phyloP scores from a whole-genome alignment of 2,797 vertebrate genomes.

The Darevskia mixta region DNA sequence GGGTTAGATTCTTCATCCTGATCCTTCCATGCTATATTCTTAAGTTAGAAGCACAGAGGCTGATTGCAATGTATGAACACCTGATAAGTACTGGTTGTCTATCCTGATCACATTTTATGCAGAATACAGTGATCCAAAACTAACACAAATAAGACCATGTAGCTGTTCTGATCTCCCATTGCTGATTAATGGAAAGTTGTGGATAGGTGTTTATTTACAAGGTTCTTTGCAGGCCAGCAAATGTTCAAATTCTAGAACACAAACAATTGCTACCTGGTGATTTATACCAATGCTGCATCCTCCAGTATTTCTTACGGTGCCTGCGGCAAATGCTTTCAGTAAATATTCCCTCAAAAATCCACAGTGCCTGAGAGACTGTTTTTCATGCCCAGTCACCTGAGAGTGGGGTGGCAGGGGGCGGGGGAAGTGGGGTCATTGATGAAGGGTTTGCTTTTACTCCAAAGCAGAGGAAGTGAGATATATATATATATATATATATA shows the following conservation, averaged over 20 bases:
- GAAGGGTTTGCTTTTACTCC: too few relatives aligned
- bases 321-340: too few relatives aligned
- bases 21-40: background rate
- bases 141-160: background rate
- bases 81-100: background rate
- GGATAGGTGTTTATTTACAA: background rate
- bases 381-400: too few relatives aligned
- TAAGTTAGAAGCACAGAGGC: background rate
- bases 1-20: background rate
- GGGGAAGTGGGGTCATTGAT: too few relatives aligned
- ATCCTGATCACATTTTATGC: background rate
- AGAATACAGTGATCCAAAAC: background rate
- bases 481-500: too few relatives aligned
- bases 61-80: rapidly evolving
- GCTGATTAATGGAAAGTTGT: background rate
- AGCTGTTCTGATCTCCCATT: background rate
- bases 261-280: background rate
- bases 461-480: too few relatives aligned
- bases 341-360: too few relatives aligned
- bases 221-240: background rate
- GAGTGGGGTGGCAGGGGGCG: too few relatives aligned
- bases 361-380: too few relatives aligned
- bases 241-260: background rate
- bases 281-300: background rate
- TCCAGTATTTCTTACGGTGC: too few relatives aligned